Percentiles rank a stretch among this genome's conserved stretches.
These are phyloP conservation scores for Drosophila sulfurigaster DNA, from an alignment of 1,140 invertebrate genomes.

Conservation along the genomic window DNA sequence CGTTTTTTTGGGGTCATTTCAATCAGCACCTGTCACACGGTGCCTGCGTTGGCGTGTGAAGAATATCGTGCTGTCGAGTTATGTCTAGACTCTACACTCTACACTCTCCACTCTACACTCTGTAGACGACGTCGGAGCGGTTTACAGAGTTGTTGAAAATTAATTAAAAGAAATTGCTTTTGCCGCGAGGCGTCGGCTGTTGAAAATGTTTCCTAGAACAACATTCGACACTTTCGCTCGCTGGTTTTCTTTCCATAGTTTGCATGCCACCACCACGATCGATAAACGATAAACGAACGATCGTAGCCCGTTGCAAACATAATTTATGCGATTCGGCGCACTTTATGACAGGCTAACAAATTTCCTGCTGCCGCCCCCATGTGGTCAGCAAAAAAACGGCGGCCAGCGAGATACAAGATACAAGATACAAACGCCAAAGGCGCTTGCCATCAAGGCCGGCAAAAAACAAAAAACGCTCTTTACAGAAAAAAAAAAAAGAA, in stretches of 20 bases:
- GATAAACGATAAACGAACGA: constrained; percentile 71
- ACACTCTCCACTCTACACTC: neutral
- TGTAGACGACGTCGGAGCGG: neutral
- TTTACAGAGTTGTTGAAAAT: constrained; percentile 68
- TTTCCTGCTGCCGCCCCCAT: constrained; percentile 70
- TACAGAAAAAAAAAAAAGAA: neutral
- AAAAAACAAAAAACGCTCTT: constrained; percentile 12
- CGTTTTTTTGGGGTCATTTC: constrained; percentile 71
- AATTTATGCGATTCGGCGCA: constrained; percentile 79
- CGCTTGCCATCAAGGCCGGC: constrained; percentile 68
- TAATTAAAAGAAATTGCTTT: constrained; percentile 78
- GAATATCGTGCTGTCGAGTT: constrained; percentile 38
- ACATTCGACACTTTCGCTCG: constrained; percentile 74
- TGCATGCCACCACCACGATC: constrained; percentile 61
- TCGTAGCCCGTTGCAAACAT: constrained; percentile 48
- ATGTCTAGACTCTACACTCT: constrained; percentile 36
- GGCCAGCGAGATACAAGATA: constrained; percentile 62
- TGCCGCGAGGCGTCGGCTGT: constrained; percentile 41
- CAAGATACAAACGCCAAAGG: constrained; percentile 75
- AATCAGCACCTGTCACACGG: constrained; percentile 77
- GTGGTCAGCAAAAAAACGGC: constrained; percentile 52
- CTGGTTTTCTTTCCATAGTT: constrained; percentile 5
- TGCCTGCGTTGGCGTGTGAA: constrained; percentile 64
- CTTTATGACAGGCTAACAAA: constrained; percentile 79
- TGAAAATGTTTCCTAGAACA: constrained; percentile 50